Evolutionary conservation across 2,113 vertebrate species (phyloP), one percentile per base, ranked within the genome.

Genomic region (Phalacrocorax pelagicus): DNA sequence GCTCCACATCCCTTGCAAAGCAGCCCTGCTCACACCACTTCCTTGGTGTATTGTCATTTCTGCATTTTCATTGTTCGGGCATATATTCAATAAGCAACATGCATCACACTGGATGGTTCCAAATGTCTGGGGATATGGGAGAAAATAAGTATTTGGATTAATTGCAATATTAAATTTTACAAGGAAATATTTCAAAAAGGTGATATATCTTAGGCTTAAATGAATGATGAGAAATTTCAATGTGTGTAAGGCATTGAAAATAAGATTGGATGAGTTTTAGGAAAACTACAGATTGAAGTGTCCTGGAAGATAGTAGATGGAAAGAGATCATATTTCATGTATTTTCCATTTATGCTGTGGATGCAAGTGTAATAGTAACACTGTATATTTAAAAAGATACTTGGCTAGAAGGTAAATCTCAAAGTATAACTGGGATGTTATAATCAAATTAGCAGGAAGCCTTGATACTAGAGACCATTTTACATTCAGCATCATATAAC

Each of bases 11-110:
- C 40, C 22, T 51, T 0, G 1, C 16, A 34, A 6, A 55, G 27
- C n/a, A 69, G 12, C 17, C 29, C 55, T 62, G 55, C 15, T 66
- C 10, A 26, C 30, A 24, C 5, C 5, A 5, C 20, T 71, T 74
- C 59, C 67, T 62, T 49, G 26, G 32, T 6, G 2, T 9, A 5
- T 26, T 8, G 8, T 32, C n/a, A 26, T 40, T 67, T 59, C 84
- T 65, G 21, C 13, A 34, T 22, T 42, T 63, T 54, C 32, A 52
- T 4, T 2, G 0, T 12, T 58, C 3, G 1, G 23, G 4, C 1
- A 0, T 49, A 11, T 22, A 18, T 66, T 66, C 47, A 65, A 8
- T 17, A 24, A n/a, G 8, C 27, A 70, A 5, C 11, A 40, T 20
- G 9, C 5, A 30, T 27, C 54, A 57, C 38, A 32, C 4, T 42